phyloP scores from a whole-genome alignment of 2,797 vertebrate species.

The Liparis tanakae region DNA sequence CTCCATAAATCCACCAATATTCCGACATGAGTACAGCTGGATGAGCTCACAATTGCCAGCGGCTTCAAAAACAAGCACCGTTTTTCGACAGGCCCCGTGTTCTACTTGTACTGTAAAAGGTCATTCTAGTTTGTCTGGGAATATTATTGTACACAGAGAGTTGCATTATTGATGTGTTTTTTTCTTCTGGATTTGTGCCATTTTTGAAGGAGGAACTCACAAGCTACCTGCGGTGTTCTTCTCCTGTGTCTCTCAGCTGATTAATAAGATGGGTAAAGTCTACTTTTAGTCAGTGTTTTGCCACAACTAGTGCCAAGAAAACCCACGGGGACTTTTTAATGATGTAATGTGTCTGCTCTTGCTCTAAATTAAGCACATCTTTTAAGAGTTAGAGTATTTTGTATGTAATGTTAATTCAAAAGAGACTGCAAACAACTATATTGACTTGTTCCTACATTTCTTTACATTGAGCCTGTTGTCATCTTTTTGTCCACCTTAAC shows the following conservation, averaged over 20 bases:
- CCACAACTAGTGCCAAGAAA: conserved; percentile 9
- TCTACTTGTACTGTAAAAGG: conserved; percentile 38
- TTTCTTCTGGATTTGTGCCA: not conserved
- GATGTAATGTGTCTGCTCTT: not conserved
- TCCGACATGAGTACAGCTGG: conserved; percentile 30
- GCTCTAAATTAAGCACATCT: not conserved
- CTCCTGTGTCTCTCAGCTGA: conserved; percentile 13
- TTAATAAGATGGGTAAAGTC: conserved; percentile 34
- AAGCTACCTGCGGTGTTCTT: conserved; percentile 26
- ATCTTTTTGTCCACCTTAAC: not conserved
- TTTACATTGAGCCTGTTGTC: not conserved
- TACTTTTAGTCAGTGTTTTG: conserved; percentile 24
- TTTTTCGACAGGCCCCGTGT: conserved; percentile 16
- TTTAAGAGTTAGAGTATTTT: not conserved
- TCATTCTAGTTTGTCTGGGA: conserved; percentile 40
- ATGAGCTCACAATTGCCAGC: conserved; percentile 48
- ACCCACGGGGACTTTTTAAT: conserved; percentile 6
- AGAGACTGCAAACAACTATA: conserved; percentile 8
- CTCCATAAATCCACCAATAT: conserved; percentile 29
- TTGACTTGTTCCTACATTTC: conserved; percentile 5
- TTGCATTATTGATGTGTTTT: conserved; percentile 28
- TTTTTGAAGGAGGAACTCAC: conserved; percentile 20
- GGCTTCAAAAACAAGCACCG: conserved; percentile 20
- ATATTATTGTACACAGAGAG: not conserved
- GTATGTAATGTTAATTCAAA: not conserved